Conservation (phyloP, 2,797 vertebrate species). For the Hylomyscus alleni region DNA sequence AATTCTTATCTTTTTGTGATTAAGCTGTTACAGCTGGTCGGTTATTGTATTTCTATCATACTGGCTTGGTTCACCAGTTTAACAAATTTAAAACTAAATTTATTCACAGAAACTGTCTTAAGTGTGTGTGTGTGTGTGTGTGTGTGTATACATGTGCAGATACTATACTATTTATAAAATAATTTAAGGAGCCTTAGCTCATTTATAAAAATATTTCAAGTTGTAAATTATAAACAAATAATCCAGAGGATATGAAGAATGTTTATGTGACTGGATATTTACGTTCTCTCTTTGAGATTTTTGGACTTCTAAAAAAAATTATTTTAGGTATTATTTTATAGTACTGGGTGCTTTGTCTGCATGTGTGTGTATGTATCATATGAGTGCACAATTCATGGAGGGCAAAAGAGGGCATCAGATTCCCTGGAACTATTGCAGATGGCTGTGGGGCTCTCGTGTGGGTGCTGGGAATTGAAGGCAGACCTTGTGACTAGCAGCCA, state of each 20-base stretch:
- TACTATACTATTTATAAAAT: background rate
- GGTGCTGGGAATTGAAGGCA: too few species aligned
- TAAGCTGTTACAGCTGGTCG: background rate
- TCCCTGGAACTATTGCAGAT: background rate
- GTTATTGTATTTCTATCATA: background rate
- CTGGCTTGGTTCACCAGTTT: background rate
- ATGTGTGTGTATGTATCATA: background rate
- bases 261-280: background rate
- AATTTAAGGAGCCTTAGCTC: background rate
- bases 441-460: background rate
- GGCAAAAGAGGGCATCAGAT: background rate
- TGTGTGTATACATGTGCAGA: background rate
- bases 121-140: background rate
- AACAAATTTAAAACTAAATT: background rate
- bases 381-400: background rate
- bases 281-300: background rate
- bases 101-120: background rate
- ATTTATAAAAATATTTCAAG: background rate
- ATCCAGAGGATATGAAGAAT: background rate
- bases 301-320: background rate
- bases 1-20: background rate
- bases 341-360: background rate
- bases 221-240: background rate
- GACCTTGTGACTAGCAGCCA: background rate
- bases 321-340: background rate